Evolutionary conservation across 2,888 invertebrate species (phyloP).

Genomic region (Omphaloscelis lunosa): DNA sequence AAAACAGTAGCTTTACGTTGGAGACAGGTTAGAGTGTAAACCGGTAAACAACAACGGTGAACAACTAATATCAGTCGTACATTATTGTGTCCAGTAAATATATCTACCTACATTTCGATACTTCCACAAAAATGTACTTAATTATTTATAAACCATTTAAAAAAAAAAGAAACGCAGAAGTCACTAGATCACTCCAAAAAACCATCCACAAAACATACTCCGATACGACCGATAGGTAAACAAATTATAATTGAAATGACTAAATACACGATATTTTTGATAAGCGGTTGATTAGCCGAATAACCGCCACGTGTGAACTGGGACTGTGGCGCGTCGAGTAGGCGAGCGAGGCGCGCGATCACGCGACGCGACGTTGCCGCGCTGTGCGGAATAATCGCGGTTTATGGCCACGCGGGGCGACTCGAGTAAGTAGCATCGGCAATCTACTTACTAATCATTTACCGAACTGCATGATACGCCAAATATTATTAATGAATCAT

Average conservation of each 20-base stretch:
- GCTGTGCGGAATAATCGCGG: conserved; percentile 44
- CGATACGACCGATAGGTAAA: background rate
- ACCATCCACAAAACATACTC: background rate
- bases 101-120: background rate
- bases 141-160: background rate
- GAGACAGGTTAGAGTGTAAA: background rate
- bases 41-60: no score
- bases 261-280: background rate
- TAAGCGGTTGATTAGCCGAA: background rate
- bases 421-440: background rate
- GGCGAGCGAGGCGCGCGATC: conserved; percentile 56
- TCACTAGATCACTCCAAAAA: background rate
- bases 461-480: background rate
- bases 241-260: background rate
- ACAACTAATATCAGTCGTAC: background rate
- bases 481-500: conserved; percentile 16
- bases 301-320: conserved; percentile 23
- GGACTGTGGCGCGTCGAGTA: conserved; percentile 32
- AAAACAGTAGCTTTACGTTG: background rate
- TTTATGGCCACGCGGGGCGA: conserved; percentile 39
- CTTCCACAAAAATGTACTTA: background rate
- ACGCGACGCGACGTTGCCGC: conserved; percentile 70
- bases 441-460: conserved; percentile 25
- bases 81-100: background rate
- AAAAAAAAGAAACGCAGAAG: no score